Evolutionary conservation across 2,113 vertebrate genomes (phyloP).

Genomic region (Xenus cinereus): DNA sequence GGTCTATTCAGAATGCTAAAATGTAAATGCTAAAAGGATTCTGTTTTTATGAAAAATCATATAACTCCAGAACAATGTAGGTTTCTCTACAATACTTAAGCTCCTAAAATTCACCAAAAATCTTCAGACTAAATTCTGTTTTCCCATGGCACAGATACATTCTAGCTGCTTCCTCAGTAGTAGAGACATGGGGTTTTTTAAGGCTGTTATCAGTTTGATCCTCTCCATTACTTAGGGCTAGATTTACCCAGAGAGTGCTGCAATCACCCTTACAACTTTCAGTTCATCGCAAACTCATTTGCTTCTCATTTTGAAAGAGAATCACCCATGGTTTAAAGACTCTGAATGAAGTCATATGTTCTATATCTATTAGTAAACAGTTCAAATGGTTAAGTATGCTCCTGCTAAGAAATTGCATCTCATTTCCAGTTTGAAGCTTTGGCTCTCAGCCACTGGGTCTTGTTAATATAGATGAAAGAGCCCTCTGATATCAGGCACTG

Average conservation of each 20-base stretch:
- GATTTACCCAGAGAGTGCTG: not conserved
- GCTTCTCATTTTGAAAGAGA: not conserved
- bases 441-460: not conserved
- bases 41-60: not conserved
- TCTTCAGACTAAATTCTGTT: not conserved
- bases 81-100: not conserved
- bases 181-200: not conserved
- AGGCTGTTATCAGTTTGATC: not conserved
- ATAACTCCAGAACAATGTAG: not conserved
- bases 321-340: not conserved
- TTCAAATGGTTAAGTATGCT: not conserved
- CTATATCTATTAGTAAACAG: not conserved
- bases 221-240: not conserved
- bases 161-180: not conserved
- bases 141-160: not conserved
- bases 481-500: slow-evolving; percentile 1
- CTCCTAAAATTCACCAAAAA: not conserved
- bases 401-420: not conserved
- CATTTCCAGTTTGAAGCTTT: slow-evolving; percentile 19
- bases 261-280: not conserved
- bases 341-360: not conserved
- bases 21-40: not conserved
- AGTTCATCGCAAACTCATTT: not conserved
- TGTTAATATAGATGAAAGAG: slow-evolving; percentile 41
- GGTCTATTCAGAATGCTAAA: not conserved